A percentile compares a stretch with the other conserved stretches of the same genome.
phyloP scores from a whole-genome alignment of 1,140 invertebrate species.

The Vanessa tameamea region DNA sequence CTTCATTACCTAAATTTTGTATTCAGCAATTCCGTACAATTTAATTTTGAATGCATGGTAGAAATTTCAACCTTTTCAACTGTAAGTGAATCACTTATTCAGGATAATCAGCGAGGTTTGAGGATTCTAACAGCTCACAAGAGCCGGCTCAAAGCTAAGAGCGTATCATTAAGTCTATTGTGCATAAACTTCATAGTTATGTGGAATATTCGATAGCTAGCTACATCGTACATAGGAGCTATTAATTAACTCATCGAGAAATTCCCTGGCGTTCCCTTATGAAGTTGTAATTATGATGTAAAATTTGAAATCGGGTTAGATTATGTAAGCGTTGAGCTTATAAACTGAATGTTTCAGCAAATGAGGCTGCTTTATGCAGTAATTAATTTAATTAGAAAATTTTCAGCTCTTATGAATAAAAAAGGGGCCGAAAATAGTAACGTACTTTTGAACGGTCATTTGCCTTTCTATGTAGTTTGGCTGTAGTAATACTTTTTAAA shows the following conservation, averaged over 20 bases:
- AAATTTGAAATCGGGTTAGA: constrained; percentile 22
- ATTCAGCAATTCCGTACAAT: neutral
- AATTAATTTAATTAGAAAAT: neutral
- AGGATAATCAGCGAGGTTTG: constrained; percentile 26
- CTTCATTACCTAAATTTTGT: neutral
- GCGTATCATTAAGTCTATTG: constrained; percentile 23
- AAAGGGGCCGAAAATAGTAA: too few relatives aligned
- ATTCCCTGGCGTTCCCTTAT: constrained; percentile 14
- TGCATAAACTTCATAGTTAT: neutral
- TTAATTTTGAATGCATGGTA: neutral
- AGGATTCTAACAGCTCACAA: constrained; percentile 20
- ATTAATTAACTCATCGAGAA: constrained; percentile 31
- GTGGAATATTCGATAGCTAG: constrained; percentile 2
- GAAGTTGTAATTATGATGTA: constrained; percentile 30
- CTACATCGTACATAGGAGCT: constrained; percentile 10
- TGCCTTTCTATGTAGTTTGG: neutral
- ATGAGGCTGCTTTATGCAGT: neutral
- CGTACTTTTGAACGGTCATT: too few relatives aligned
- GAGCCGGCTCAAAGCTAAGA: constrained; percentile 20
- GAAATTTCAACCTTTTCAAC: neutral
- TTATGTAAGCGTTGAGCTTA: constrained; percentile 18
- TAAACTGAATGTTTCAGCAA: constrained; percentile 21
- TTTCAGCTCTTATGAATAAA: neutral
- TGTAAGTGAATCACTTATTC: constrained; percentile 17
- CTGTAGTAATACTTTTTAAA: neutral